Conservation (phyloP, 2,797 vertebrate species). For the Prunella strophiata region DNA sequence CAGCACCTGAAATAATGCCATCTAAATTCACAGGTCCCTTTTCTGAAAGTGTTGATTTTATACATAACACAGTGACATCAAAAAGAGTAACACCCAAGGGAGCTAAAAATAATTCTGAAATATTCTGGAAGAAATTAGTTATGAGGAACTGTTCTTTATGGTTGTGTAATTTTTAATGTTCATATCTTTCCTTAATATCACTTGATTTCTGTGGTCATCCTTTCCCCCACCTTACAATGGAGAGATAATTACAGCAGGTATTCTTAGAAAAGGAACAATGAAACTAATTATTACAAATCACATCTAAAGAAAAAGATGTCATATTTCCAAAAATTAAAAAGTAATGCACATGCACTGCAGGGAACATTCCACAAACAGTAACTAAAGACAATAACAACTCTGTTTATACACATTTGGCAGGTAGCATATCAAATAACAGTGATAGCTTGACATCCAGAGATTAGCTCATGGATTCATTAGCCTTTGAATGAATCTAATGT, state of each 20-base stretch:
- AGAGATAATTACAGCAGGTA: neutral
- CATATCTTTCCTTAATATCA: neutral
- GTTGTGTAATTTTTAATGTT: neutral
- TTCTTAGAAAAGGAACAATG: neutral
- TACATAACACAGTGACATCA: neutral
- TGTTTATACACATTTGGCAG: neutral
- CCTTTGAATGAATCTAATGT: neutral
- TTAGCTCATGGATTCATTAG: neutral
- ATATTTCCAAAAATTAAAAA: conserved; percentile 1
- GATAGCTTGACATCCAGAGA: neutral
- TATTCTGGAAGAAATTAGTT: conserved; percentile 8
- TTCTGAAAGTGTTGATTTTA: neutral
- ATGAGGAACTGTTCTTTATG: neutral
- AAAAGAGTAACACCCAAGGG: neutral
- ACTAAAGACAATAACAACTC: neutral
- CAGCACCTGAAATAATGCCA: neutral
- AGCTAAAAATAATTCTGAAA: conserved; percentile 32
- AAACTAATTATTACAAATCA: conserved; percentile 9
- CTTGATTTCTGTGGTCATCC: neutral
- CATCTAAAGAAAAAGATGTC: neutral
- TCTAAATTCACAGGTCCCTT: neutral
- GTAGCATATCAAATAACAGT: neutral
- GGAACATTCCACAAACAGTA: neutral
- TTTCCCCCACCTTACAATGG: neutral
- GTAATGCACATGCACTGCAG: neutral